Evolutionary conservation across 1,140 invertebrate species (phyloP), one percentile per base, ranked within the genome.

Genomic region (Scaptodrosophila lebanonensis): DNA sequence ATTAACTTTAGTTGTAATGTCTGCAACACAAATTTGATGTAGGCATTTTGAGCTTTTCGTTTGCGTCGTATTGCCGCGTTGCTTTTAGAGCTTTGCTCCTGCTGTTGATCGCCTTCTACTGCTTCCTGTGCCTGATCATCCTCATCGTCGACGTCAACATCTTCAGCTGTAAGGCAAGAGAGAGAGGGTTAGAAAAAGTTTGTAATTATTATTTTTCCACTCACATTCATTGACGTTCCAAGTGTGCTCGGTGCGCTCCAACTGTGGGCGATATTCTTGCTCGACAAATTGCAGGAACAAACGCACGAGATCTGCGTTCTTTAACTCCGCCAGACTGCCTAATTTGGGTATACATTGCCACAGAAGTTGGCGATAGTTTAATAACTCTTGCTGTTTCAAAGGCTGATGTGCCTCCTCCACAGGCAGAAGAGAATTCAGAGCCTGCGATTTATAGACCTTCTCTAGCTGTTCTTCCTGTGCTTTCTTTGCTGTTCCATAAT

Each of bases 281-380:
- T 93, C 90, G 30, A 96, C 90, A 85, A 97, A 97, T 42, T 92
- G 88, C 11, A 97, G 89, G 56, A 97, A 94, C 1, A 96, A 65
- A 9, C 90, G 89, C 0, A 93, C 91, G 3, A 97, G 72, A 79
- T 95, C 93, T 58, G 92, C 90, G 75, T 95, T 96, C 77, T 91
- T 93, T 0, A 89, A 87, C 86, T 97, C 95, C 67, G 91, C 93
- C 1, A 94, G 89, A 56, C 92, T 89, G 2, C 93, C 88, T 79
- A 96, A 94, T 53, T 89, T 84, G 2, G 88, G 87, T 91, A 98
- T 93, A 29, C 91, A 89, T 86, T 93, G 93, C 91, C 95, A 95
- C 0, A 98, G 75, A 20, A 95, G 88, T 30, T 93, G 88, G 65
- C 95, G 90, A 83, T 94, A 94, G 86, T 95, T 96, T 0, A 83